phyloP scores from a whole-genome alignment of 2,888 invertebrate species.

The Apoda limacodes region DNA sequence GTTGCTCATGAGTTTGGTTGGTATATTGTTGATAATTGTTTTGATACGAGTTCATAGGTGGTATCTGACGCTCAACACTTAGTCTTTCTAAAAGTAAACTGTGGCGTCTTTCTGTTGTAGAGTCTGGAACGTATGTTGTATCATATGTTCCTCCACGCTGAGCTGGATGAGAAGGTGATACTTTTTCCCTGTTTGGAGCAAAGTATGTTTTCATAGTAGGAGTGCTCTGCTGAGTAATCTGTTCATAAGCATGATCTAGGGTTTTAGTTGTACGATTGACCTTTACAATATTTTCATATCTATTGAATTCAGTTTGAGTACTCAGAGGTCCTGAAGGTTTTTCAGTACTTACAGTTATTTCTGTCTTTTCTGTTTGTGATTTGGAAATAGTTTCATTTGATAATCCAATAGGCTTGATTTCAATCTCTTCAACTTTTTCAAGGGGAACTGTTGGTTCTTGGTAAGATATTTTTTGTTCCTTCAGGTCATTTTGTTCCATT shows the following conservation, averaged over 20 bases:
- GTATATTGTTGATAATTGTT: conserved; percentile 33
- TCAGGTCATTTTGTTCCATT: conserved; percentile 12
- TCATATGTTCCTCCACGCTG: conserved; percentile 42
- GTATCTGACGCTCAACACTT: conserved; percentile 55
- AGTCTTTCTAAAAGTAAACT: conserved; percentile 52
- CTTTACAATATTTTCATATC: conserved; percentile 56
- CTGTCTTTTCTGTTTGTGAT: conserved; percentile 47
- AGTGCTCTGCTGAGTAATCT: conserved; percentile 38
- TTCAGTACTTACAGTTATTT: conserved; percentile 44
- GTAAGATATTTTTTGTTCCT: conserved; percentile 19
- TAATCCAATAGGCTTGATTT: conserved; percentile 57
- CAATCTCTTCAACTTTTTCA: conserved; percentile 57
- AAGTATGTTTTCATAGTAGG: conserved; percentile 53
- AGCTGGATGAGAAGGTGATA: conserved; percentile 41
- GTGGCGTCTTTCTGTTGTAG: conserved; percentile 49
- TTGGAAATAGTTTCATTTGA: conserved; percentile 44
- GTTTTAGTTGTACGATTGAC: conserved; percentile 58
- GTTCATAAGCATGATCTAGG: conserved; percentile 49
- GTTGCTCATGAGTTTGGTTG: conserved; percentile 41
- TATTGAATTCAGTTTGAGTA: conserved; percentile 53
- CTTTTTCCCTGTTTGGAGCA: conserved; percentile 41
- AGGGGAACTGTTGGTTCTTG: conserved; percentile 54
- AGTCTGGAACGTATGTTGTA: conserved; percentile 39
- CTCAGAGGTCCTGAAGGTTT: conserved; percentile 40
- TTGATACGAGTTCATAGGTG: conserved; percentile 44